These are phyloP conservation scores for Orgyia antiqua DNA, from an alignment of 2,888 invertebrate genomes.

Conservation along the genomic window DNA sequence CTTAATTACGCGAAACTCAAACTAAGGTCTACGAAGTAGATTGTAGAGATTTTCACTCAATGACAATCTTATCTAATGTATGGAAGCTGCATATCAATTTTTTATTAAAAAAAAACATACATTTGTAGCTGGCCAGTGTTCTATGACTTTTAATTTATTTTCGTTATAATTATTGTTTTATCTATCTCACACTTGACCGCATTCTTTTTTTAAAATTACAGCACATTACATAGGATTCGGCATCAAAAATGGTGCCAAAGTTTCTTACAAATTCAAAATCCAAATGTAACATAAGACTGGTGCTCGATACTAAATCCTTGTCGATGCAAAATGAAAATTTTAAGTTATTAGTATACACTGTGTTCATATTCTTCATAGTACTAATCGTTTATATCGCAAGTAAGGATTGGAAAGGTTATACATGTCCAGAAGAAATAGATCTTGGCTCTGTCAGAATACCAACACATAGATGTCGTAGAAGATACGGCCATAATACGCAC, in stretches of 20 bases:
- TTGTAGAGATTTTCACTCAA: too few relatives aligned
- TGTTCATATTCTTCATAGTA: constrained; percentile 34
- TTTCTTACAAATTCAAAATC: neutral
- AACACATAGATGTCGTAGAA: constrained; percentile 22
- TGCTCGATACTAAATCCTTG: neutral
- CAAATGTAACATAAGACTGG: neutral
- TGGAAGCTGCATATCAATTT: too few relatives aligned
- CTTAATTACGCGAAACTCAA: too few relatives aligned
- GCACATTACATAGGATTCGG: too few relatives aligned
- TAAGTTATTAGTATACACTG: constrained; percentile 31
- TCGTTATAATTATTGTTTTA: neutral
- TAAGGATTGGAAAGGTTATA: constrained; percentile 48
- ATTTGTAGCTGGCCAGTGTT: too few relatives aligned
- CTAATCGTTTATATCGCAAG: constrained; percentile 36
- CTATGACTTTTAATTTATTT: too few relatives aligned
- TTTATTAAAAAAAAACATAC: too few relatives aligned
- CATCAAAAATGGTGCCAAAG: neutral
- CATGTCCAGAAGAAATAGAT: constrained; percentile 53
- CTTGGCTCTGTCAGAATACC: constrained; percentile 43
- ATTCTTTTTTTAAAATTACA: too few relatives aligned
- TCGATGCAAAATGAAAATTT: neutral
- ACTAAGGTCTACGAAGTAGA: too few relatives aligned
- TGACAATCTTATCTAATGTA: too few relatives aligned
- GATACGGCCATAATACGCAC: constrained; percentile 13
- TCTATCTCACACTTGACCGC: too few relatives aligned